phyloP scores from a whole-genome alignment of 2,888 invertebrate species.

The Nematopogon swammerdamellus region DNA sequence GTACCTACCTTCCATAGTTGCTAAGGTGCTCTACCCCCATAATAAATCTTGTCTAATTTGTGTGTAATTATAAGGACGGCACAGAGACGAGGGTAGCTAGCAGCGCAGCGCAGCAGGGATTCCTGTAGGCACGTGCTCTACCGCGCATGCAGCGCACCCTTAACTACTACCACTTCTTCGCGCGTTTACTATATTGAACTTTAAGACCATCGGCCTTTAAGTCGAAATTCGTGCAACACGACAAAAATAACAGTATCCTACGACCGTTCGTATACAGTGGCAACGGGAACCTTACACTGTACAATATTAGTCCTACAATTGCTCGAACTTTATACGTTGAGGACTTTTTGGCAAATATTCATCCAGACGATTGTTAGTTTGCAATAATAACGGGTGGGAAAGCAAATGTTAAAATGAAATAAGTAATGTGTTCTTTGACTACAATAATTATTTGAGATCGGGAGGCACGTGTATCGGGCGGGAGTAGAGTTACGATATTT shows the following conservation, averaged over 20 bases:
- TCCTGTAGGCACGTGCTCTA: constrained; percentile 46
- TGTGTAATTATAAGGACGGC: constrained; percentile 54
- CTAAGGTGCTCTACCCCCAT: constrained; percentile 54
- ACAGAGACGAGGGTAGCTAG: constrained; percentile 48
- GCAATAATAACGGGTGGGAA: constrained; percentile 29
- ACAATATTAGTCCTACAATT: too few species aligned
- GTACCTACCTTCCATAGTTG: constrained; percentile 52
- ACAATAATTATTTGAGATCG: constrained; percentile 39
- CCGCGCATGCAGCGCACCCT: constrained; percentile 31
- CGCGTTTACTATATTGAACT: too few species aligned
- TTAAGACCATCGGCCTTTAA: too few species aligned
- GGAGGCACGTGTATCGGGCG: constrained; percentile 32
- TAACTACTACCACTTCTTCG: too few species aligned
- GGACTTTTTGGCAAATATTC: too few species aligned
- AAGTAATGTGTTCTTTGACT: constrained; percentile 48
- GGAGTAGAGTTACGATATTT: constrained; percentile 44
- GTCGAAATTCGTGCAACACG: too few species aligned
- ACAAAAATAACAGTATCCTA: too few species aligned
- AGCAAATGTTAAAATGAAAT: constrained; percentile 36
- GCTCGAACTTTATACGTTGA: too few species aligned
- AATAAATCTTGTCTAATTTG: constrained; percentile 58
- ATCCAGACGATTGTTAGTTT: too few species aligned
- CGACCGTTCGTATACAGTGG: too few species aligned
- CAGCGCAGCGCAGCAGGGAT: constrained; percentile 52
- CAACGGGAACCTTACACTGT: too few species aligned